Conservation (phyloP, 2,113 vertebrate species). For the Bungarus multicinctus region DNA sequence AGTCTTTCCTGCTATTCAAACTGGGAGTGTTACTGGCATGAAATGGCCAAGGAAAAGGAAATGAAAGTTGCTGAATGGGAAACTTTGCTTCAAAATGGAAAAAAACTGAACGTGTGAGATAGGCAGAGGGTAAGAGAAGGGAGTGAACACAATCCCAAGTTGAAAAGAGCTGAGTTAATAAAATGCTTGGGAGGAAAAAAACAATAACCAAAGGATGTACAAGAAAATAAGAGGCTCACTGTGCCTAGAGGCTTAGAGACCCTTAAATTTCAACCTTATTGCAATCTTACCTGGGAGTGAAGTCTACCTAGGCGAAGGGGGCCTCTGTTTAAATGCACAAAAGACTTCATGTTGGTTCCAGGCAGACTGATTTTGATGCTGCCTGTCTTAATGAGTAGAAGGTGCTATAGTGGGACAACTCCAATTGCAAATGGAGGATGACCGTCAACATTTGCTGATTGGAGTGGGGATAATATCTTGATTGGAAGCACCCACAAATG, state of each 20-base stretch:
- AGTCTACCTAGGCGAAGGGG: background rate
- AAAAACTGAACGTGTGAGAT: background rate
- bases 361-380: background rate
- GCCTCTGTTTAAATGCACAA: background rate
- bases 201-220: too few species aligned
- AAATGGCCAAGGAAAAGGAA: background rate
- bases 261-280: background rate
- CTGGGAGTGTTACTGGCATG: background rate
- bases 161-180: background rate
- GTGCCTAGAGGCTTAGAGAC: background rate
- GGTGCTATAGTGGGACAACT: background rate
- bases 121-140: background rate
- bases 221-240: background rate
- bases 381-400: background rate
- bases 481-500: background rate
- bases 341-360: background rate
- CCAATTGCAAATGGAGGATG: background rate
- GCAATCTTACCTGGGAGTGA: background rate
- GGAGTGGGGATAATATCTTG: background rate
- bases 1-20: background rate
- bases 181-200: background rate
- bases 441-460: background rate
- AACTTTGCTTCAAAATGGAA: background rate
- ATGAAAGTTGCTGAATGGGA: background rate
- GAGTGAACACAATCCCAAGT: background rate